Percentiles rank a stretch among this genome's conserved stretches.
Conservation (phyloP, 2,797 vertebrate species). For the Rhinophrynus dorsalis region DNA sequence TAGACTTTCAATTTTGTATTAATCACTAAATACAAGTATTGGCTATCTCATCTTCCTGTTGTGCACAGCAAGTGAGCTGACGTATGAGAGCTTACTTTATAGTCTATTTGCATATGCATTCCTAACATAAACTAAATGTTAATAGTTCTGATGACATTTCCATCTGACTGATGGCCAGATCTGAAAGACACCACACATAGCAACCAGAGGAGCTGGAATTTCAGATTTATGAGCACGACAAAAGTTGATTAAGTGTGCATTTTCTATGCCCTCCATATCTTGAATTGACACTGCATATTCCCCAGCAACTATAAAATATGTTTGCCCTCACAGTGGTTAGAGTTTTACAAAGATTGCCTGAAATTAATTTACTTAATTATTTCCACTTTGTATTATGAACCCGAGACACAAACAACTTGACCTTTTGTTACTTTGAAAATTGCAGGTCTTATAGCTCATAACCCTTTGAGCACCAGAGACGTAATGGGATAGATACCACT, state of each 20-base stretch:
- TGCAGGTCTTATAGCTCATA: too few relatives aligned
- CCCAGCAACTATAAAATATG: constrained; percentile 34
- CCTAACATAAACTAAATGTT: constrained; percentile 44
- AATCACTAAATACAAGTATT: constrained; percentile 26
- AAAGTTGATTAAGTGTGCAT: constrained; percentile 44
- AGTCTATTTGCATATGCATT: constrained; percentile 49
- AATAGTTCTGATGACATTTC: constrained; percentile 46
- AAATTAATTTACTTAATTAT: background rate
- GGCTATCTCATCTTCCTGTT: constrained; percentile 32
- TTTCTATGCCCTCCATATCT: constrained; percentile 28
- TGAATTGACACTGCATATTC: constrained; percentile 36
- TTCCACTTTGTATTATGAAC: background rate
- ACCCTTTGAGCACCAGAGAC: too few relatives aligned
- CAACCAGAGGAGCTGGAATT: constrained; percentile 20
- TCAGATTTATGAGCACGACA: constrained; percentile 38
- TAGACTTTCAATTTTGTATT: constrained; percentile 7
- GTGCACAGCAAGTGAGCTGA: constrained; percentile 11
- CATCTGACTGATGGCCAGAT: constrained; percentile 43
- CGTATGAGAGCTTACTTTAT: background rate
- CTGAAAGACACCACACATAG: constrained; percentile 19
- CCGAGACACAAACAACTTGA: constrained; percentile 1
- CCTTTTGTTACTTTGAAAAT: constrained; percentile 3
- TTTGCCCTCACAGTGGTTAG: constrained; percentile 10
- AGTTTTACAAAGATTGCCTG: background rate
- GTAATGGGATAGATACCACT: too few relatives aligned